A percentile compares a stretch with the other conserved stretches of the same genome.
These are phyloP conservation scores for Nebria salina DNA, from an alignment of 2,888 invertebrate species.

Conservation along the genomic window DNA sequence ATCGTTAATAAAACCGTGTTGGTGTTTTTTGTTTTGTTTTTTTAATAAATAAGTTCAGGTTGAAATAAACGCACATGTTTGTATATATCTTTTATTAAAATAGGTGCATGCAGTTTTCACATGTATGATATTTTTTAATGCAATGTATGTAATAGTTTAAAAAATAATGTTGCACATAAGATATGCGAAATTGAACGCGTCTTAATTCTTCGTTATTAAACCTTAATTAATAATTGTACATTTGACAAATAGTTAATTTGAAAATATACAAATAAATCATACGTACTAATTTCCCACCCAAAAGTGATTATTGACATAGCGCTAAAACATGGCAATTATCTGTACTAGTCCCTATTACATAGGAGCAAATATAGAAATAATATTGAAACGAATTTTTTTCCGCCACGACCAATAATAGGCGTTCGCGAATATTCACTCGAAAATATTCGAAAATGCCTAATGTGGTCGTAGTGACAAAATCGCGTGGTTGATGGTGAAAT, in stretches of 20 bases:
- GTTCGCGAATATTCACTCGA: neutral
- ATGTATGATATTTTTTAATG: constrained; percentile 35
- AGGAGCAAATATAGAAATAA: neutral
- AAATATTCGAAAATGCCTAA: neutral
- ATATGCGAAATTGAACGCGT: constrained; percentile 30
- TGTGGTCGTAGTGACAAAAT: neutral
- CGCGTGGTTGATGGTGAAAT: neutral
- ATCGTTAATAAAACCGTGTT: too few relatives aligned
- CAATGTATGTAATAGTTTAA: constrained; percentile 26
- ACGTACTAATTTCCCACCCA: neutral
- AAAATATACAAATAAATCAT: neutral
- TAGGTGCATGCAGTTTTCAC: constrained; percentile 40
- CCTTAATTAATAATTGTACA: neutral
- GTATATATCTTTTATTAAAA: constrained; percentile 38
- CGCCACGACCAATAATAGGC: neutral
- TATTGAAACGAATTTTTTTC: neutral
- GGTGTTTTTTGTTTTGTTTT: too few relatives aligned
- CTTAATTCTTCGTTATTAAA: neutral
- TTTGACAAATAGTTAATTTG: neutral
- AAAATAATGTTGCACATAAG: constrained; percentile 41
- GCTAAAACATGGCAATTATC: neutral
- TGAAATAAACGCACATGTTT: neutral
- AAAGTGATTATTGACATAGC: neutral
- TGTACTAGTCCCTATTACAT: neutral
- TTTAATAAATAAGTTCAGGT: neutral